These are phyloP conservation scores for Trialeurodes vaporariorum DNA, from an alignment of 1,140 invertebrate genomes.

Conservation along the genomic window DNA sequence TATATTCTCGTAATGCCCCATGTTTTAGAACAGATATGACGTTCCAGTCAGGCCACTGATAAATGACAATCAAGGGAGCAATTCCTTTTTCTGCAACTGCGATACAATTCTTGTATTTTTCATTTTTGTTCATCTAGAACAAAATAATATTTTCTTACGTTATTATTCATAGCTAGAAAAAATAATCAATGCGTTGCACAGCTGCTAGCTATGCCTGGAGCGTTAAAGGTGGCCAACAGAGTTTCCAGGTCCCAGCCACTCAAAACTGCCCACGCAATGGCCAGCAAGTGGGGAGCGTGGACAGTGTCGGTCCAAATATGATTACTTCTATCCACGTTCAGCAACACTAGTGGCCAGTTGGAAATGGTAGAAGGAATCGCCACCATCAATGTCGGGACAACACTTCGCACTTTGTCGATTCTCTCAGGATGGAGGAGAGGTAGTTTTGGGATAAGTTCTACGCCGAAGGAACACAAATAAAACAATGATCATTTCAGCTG, in stretches of 20 bases:
- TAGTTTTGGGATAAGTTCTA: no score
- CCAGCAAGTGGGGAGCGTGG: neutral
- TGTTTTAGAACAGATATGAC: conserved; percentile 55
- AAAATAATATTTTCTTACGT: conserved; percentile 19
- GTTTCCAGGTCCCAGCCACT: neutral
- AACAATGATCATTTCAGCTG: no score
- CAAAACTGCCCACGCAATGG: neutral
- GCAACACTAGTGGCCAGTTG: neutral
- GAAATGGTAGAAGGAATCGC: neutral
- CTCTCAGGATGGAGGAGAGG: no score
- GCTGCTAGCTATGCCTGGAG: neutral
- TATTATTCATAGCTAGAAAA: neutral
- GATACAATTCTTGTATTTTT: conserved; percentile 42
- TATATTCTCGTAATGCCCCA: conserved; percentile 60
- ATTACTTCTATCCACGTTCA: no score
- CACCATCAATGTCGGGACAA: neutral
- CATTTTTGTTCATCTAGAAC: conserved; percentile 47
- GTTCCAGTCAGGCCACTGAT: conserved; percentile 64
- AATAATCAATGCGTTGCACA: no score
- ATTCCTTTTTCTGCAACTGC: conserved; percentile 62
- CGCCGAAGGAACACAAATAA: no score
- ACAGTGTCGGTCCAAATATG: neutral
- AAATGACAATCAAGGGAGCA: conserved; percentile 63
- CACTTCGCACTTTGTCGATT: neutral
- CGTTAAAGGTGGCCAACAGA: neutral